These are phyloP conservation scores for Pristionchus arcanus DNA, from an alignment of 2,888 invertebrate species.

Conservation along the genomic window DNA sequence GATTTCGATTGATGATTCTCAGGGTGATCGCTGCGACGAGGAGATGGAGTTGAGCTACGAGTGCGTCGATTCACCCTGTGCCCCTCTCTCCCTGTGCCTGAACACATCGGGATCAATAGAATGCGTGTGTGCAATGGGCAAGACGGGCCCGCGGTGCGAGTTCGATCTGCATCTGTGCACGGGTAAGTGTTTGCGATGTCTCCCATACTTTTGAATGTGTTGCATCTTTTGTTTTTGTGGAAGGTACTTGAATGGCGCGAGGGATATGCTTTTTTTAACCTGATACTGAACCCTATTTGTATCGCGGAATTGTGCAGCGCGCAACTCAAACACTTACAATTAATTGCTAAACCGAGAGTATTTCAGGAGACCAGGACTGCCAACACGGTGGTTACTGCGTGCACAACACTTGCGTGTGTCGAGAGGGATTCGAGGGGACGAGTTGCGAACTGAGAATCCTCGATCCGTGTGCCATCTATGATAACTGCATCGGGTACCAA, in stretches of 20 bases:
- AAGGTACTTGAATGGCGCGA: too few species aligned
- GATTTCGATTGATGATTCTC: background rate
- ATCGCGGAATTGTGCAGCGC: too few species aligned
- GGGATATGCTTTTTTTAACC: too few species aligned
- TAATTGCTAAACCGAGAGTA: background rate
- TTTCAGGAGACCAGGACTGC: conserved; percentile 12
- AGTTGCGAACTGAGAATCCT: background rate
- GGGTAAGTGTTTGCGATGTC: background rate
- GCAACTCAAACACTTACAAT: too few species aligned
- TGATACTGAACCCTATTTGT: too few species aligned
- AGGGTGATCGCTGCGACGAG: background rate
- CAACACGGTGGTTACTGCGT: background rate
- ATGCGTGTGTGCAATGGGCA: background rate
- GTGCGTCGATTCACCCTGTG: background rate
- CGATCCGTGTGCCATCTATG: background rate
- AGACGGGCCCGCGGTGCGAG: background rate
- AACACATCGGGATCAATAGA: background rate
- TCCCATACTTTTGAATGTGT: too few species aligned
- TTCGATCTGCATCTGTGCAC: background rate
- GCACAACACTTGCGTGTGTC: background rate
- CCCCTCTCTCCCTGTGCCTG: background rate
- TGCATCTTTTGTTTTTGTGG: too few species aligned
- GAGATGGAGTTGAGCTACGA: background rate
- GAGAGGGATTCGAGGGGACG: conserved; percentile 40
- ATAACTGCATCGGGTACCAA: background rate